Percentiles rank a stretch among this genome's conserved stretches.
Conservation (phyloP, 2,888 invertebrate genomes). For the Drosophila anomalata region DNA sequence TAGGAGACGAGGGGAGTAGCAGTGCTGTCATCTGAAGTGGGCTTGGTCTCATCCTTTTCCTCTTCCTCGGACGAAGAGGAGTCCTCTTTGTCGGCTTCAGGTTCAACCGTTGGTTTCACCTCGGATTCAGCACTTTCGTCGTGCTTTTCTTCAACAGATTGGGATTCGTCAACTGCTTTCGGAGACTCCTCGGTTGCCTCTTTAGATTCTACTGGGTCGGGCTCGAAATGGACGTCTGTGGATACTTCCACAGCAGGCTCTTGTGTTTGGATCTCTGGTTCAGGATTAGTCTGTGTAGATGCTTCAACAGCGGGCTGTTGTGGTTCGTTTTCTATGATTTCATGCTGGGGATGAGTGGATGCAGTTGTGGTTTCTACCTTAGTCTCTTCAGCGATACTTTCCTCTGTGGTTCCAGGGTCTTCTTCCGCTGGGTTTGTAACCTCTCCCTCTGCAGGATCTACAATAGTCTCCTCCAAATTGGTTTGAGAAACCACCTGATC, state of each 20-base stretch:
- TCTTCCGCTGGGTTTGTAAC: neutral
- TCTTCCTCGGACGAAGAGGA: slow-evolving; percentile 57
- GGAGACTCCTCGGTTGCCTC: neutral
- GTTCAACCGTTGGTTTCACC: slow-evolving; percentile 12
- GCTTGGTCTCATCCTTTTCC: slow-evolving; percentile 47
- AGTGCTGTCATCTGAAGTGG: slow-evolving; percentile 62
- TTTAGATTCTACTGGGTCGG: slow-evolving; percentile 1
- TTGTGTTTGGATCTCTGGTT: slow-evolving; percentile 6
- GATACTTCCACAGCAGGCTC: neutral
- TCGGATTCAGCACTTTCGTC: slow-evolving; percentile 17
- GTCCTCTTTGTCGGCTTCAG: slow-evolving; percentile 17
- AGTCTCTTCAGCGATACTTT: slow-evolving; percentile 12
- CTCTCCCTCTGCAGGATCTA: slow-evolving; percentile 20
- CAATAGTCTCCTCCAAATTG: slow-evolving; percentile 6
- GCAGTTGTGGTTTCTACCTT: neutral
- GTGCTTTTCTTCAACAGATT: slow-evolving; percentile 11
- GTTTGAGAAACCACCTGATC: slow-evolving; percentile 13
- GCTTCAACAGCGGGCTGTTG: neutral
- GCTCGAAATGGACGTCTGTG: neutral
- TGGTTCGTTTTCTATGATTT: neutral
- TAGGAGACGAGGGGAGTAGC: slow-evolving; percentile 70
- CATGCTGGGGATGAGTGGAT: neutral
- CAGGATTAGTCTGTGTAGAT: neutral
- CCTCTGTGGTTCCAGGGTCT: slow-evolving; percentile 28
- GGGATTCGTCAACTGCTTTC: slow-evolving; percentile 18